These are phyloP conservation scores for Aurelia coerulea DNA, from an alignment of 30 jellyfish, hydroid and myxozoan genomes.

Conservation along the genomic window DNA sequence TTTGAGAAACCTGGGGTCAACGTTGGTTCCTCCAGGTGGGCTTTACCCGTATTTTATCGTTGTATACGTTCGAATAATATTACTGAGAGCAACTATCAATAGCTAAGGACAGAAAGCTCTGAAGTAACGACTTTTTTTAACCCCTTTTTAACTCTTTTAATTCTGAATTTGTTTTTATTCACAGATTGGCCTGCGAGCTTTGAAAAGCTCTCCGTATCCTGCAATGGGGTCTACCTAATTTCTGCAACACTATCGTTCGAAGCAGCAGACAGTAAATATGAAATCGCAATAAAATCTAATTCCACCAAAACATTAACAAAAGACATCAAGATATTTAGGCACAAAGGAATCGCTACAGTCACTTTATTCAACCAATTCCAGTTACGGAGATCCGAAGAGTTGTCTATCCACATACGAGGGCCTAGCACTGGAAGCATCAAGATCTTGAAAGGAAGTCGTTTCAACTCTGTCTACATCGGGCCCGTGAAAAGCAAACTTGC, in stretches of 20 bases:
- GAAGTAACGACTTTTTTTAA: no score
- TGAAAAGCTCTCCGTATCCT: slow-evolving; percentile 23
- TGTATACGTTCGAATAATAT: no score
- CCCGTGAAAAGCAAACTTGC: neutral
- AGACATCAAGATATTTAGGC: neutral
- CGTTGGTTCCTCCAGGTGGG: no score
- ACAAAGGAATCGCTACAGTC: slow-evolving; percentile 36
- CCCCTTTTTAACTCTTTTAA: no score
- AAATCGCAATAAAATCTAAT: slow-evolving; percentile 5
- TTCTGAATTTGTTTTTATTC: neutral
- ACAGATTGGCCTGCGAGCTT: neutral
- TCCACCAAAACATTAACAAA: slow-evolving; percentile 6
- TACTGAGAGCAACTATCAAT: no score
- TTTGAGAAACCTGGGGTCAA: no score
- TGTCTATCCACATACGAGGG: slow-evolving; percentile 15
- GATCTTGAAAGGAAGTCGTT: slow-evolving; percentile 30
- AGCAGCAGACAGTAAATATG: slow-evolving; percentile 35
- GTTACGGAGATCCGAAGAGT: neutral
- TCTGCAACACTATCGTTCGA: slow-evolving; percentile 25
- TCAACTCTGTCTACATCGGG: slow-evolving; percentile 49
- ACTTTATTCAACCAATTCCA: slow-evolving; percentile 17
- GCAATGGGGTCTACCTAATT: slow-evolving; percentile 59
- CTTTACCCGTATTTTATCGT: no score
- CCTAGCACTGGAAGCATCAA: neutral
- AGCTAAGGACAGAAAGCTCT: no score